phyloP scores from a whole-genome alignment of 2,888 invertebrate species.

The Steromphala cineraria region DNA sequence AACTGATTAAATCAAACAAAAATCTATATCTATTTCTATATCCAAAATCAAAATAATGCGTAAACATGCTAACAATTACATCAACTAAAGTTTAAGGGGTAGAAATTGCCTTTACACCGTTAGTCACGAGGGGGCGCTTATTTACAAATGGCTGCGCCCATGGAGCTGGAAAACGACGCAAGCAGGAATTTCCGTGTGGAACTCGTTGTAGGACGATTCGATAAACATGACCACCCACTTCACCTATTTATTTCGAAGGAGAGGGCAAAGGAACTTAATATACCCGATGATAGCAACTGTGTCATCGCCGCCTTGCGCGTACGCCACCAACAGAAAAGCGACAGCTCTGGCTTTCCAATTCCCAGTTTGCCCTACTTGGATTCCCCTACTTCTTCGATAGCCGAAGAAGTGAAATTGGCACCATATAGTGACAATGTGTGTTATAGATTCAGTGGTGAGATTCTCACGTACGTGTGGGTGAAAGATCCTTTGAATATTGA shows the following conservation, averaged over 20 bases:
- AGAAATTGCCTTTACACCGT: background rate
- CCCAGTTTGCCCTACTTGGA: background rate
- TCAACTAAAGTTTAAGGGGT: background rate
- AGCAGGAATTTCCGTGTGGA: background rate
- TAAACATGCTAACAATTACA: too few species aligned
- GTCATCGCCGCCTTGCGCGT: constrained; percentile 38
- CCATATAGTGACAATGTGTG: constrained; percentile 20
- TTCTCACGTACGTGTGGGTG: constrained; percentile 33
- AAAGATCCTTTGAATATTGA: background rate
- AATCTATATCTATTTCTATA: too few species aligned
- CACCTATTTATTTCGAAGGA: constrained; percentile 51
- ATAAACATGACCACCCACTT: constrained; percentile 40
- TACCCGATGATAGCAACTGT: constrained; percentile 28
- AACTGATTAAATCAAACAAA: too few species aligned
- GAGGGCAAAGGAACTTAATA: constrained; percentile 43
- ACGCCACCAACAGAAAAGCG: constrained; percentile 22
- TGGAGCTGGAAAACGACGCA: background rate
- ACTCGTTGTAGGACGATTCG: constrained; percentile 27
- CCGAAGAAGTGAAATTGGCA: background rate
- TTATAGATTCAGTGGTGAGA: constrained; percentile 1
- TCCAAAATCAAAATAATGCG: too few species aligned
- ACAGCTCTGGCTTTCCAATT: background rate
- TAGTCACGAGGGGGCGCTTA: constrained; percentile 1
- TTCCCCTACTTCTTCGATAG: constrained; percentile 6
- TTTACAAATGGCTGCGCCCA: constrained; percentile 27